phyloP scores from a whole-genome alignment of 2,113 vertebrate species.

The Rattus norvegicus region DNA sequence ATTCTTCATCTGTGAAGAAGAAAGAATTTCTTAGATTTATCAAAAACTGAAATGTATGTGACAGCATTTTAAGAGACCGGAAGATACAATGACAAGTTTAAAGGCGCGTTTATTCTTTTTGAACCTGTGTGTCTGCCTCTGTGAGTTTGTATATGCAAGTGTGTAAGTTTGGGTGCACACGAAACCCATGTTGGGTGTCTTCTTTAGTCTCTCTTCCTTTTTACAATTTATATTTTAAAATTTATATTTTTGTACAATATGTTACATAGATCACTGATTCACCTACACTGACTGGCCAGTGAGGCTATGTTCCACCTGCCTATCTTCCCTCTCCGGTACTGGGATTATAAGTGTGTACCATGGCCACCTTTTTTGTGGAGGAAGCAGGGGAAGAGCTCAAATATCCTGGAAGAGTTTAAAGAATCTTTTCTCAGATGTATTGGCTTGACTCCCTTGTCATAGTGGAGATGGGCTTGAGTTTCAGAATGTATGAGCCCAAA shows the following conservation, averaged over 20 bases:
- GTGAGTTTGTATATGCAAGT: neutral
- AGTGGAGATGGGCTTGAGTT: constrained; percentile 8
- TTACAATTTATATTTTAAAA: neutral
- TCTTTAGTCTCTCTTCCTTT: neutral
- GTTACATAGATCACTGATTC: too few relatives aligned
- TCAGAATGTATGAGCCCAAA: neutral
- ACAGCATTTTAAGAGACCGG: constrained; percentile 53
- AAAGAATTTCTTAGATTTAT: constrained; percentile 41
- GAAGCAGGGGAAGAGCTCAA: too few relatives aligned
- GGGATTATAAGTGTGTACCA: neutral
- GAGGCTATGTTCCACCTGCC: neutral
- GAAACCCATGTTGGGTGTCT: neutral
- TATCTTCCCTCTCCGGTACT: neutral
- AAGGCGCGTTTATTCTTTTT: neutral
- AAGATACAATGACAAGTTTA: constrained; percentile 40
- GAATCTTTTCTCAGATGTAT: constrained; percentile 40
- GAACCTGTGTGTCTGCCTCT: neutral
- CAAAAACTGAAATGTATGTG: constrained; percentile 19
- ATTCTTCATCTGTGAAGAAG: constrained; percentile 10
- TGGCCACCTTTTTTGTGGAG: neutral
- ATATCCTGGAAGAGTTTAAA: neutral
- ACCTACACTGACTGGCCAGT: too few relatives aligned
- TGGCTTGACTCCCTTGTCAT: neutral
- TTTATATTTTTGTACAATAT: too few relatives aligned
- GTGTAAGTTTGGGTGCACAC: neutral